Base-by-base conservation (phyloP, 2,888 invertebrate species). In the Lochmaea crataegi region DNA sequence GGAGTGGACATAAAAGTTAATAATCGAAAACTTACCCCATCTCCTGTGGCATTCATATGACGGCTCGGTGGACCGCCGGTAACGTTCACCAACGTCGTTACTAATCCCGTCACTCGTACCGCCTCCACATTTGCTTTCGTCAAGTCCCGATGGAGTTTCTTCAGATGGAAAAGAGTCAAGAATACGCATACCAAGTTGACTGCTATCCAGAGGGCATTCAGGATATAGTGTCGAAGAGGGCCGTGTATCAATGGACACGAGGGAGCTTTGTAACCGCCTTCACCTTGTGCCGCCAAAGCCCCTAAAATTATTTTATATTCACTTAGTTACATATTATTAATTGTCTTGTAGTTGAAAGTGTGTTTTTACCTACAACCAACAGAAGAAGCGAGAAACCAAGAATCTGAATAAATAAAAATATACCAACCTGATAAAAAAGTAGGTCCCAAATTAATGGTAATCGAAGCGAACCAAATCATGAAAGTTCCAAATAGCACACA, bases 401-500 rank as follows among this genome's bases (percentile, higher is more conserved):
- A 9, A 42, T 48, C 57, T 12, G n/a, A 45, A 16, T 65, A 42
- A n/a, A 66, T 9, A 53, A 16, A 18, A 51, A 10, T 16, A 64
- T 57, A 65, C 80, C 76, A 77, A 75, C 95, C 95, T 80, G 94
- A 94, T 83, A 95, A 89, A 87, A 95, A 94, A 48, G 95, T 95
- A 42, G 95, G 95, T 38, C 96, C 96, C 80, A 96, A 90, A 88
- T 96, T 96, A 86, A 96, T 94, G 67, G 96, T 94, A 84, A 96
- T 93, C 78, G 94, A 94, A 68, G 95, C 94, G 88, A 96, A 96
- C 96, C 96, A 96, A 84, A 96, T 96, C 93, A 96, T 96, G 87
- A 95, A 94, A 68, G 95, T 92, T 76, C 96, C 96, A 87, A 96
- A 96, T 65, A 95, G 90, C 76, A 96, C 95, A 87, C 96, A 96